Base-by-base conservation (phyloP, 92 coral and sea anemone species). In the Epizoanthus stellaris region DNA sequence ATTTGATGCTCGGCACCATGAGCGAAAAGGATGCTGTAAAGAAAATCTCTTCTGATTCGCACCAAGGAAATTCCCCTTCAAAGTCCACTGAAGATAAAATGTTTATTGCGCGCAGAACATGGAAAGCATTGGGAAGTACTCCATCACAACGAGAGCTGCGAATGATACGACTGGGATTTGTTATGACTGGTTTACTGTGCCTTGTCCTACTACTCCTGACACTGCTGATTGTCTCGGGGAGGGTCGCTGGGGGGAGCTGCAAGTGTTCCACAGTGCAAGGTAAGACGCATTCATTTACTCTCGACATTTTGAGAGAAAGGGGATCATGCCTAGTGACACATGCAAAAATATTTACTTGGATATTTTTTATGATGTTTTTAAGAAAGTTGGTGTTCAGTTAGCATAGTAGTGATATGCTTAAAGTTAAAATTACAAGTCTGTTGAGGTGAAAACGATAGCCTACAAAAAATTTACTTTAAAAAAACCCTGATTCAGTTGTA, bases 1-100 rank as follows among this genome's bases (percentile, higher is more conserved):
- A 63, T 58, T 11, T 57, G 5, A 75, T 75, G 80, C 38, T 75
- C 57, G n/a, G 66, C 17, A 56, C 57, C 80, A 30, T 56, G 64
- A 36, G 23, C 4, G 66, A 56, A 13, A 14, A 56, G 36, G 66
- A 75, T 3, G 36, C 58, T 19, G 4, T 12, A 11, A 30, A 56
- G 23, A 57, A 13, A 56, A 4, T 8, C 17, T 17, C 11, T 9
- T 14, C 66, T 56, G 80, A 57, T 75, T 15, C 58, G 4, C 25
- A 57, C 30, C 8, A 56, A 21, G 14, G 14, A 67, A 57, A 57
- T 25, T 30, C 49, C 15, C 67, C 52, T 12, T 67, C 15, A 3
- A 75, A 34, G 25, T 25, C 52, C 6, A 3, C 25, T 5, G n/a
- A 25, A 34, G 59, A 75, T 47, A 52, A 52, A 52, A 52, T 11